Evolutionary conservation across 2,113 vertebrate species (phyloP), one percentile per base, ranked within the genome.

Genomic region (Hylia prasina): DNA sequence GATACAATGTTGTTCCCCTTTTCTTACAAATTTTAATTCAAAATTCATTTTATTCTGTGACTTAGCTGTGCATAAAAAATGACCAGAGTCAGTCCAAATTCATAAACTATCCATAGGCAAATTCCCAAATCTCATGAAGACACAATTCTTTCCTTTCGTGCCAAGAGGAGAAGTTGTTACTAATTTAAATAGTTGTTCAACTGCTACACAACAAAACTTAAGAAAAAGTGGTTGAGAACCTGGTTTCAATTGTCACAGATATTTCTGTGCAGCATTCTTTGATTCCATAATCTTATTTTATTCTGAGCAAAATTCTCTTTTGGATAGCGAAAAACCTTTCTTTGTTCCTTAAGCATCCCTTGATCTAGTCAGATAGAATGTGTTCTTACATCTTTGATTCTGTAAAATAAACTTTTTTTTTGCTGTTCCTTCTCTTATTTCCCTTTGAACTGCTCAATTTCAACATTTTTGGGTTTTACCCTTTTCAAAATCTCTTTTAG

Each of bases 241-340:
- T 97, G 95, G 51, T 96, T 97, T 95, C 89, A 87, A 75, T 96
- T 94, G 76, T 84, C 13, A 7, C 16, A 91, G 81, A 58, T 90
- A 75, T 93, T 93, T 89, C 69, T 89, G 61, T 82, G 61, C 37
- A 82, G 69, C 57, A 42, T 91, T 82, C 40, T 95, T 92, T 92
- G 71, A 86, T 94, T 97, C 91, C n/a, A n/a, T 97, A 89, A 90
- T 93, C 90, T 94, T 93, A 61, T 70, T 96, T 94, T 77, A 87
- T 94, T 92, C 86, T 63, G 58, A 93, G 56, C 42, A 88, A 77
- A 95, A 81, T 73, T 96, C 50, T 90, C 35, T 83, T 92, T 88
- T 78, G 76, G 80, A 83, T 90, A 90, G 58, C 0, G 0, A 91
- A 87, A 89, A 87, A 40, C 31, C 48, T 77, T 92, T 94, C 88